Conservation (phyloP, 2,797 vertebrate genomes). For the Enteromius unitaeniatus region DNA sequence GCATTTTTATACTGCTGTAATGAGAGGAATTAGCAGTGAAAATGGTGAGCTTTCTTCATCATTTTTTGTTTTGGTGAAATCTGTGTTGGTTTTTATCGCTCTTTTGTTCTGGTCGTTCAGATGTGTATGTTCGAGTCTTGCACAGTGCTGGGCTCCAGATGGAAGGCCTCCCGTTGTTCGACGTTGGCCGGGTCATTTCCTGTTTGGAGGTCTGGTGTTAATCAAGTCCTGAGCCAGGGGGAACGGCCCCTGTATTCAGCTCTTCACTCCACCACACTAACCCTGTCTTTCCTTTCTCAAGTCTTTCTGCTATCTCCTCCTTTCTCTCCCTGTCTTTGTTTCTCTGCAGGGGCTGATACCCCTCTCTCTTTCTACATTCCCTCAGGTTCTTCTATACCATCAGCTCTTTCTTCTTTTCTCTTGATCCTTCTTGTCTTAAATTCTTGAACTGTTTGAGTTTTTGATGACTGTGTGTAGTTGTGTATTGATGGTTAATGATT, state of each 20-base stretch:
- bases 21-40: not conserved
- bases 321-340: conserved; percentile 58
- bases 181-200: conserved; percentile 85
- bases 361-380: not conserved
- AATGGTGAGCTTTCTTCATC: conserved; percentile 17
- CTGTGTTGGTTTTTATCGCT: conserved; percentile 19
- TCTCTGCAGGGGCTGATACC: not conserved
- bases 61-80: conserved; percentile 12
- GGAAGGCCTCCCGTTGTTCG: conserved; percentile 76
- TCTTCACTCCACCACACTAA: conserved; percentile 34
- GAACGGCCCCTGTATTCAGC: conserved; percentile 68
- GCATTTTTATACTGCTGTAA: not conserved
- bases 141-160: conserved; percentile 75
- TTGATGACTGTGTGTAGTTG: not conserved
- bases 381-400: not conserved
- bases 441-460: not conserved
- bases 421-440: not conserved
- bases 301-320: conserved; percentile 10
- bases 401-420: conserved; percentile 6
- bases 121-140: conserved; percentile 65
- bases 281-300: not conserved
- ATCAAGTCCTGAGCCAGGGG: conserved; percentile 78
- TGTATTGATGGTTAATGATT: conserved; percentile 27
- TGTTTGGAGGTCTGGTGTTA: conserved; percentile 85
- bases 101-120: conserved; percentile 44